These are phyloP conservation scores for Drosophila virilis DNA, from an alignment of 1,140 invertebrate species.

Conservation along the genomic window DNA sequence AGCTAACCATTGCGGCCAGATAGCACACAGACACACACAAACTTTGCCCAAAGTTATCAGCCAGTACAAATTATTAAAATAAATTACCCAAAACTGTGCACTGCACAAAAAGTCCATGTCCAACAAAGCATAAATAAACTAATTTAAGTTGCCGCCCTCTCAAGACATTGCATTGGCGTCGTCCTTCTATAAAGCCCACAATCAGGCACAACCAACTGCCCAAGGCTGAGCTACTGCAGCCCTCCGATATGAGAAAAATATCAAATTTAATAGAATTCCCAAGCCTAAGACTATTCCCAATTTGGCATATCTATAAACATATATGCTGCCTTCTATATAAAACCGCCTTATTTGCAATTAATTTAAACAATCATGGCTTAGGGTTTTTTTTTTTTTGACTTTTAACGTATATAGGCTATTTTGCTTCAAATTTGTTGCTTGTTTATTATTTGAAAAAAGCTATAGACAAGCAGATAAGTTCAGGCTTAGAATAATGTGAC, in stretches of 20 bases:
- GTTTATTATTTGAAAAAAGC: no score
- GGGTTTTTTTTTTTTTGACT: no score
- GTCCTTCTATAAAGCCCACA: background rate
- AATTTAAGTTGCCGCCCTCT: conserved; percentile 69
- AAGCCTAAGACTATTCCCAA: conserved; percentile 36
- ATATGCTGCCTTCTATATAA: no score
- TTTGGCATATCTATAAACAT: conserved; percentile 25
- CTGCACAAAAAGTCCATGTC: conserved; percentile 37
- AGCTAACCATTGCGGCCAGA: conserved; percentile 11
- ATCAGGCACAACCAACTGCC: conserved; percentile 5
- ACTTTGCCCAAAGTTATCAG: conserved; percentile 67
- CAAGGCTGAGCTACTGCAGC: conserved; percentile 23
- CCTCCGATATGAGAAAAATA: conserved; percentile 19
- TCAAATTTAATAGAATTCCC: conserved; percentile 10
- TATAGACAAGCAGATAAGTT: no score
- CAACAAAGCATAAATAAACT: conserved; percentile 81
- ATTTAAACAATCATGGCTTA: no score
- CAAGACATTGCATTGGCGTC: conserved; percentile 36
- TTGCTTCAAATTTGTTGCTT: no score
- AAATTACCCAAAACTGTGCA: conserved; percentile 40
- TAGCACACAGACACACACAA: conserved; percentile 4
- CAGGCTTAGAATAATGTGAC: no score
- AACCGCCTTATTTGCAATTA: no score
- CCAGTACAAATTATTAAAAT: conserved; percentile 56
- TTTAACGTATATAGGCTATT: no score